Evolutionary conservation across 2,888 invertebrate species (phyloP).

Genomic region (Hemistola chrysoprasaria): DNA sequence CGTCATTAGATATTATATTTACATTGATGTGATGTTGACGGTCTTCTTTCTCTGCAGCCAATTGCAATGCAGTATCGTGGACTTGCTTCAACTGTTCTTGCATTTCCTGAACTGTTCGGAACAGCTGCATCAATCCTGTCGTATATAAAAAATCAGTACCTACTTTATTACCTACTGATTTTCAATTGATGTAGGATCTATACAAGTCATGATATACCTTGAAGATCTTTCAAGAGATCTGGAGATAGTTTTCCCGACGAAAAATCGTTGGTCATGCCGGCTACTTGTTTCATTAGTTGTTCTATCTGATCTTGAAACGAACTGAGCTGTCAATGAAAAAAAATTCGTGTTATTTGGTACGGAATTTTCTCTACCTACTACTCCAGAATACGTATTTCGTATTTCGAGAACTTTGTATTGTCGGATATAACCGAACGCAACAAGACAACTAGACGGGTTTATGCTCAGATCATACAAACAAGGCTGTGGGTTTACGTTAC

Average conservation of each 20-base stretch:
- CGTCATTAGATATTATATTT: slow-evolving; percentile 20
- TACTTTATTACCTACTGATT: too few relatives aligned
- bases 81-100: slow-evolving; percentile 61
- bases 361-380: too few relatives aligned
- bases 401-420: too few relatives aligned
- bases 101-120: slow-evolving; percentile 69
- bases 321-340: slow-evolving; percentile 49
- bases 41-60: slow-evolving; percentile 81
- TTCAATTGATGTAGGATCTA: too few relatives aligned
- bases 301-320: slow-evolving; percentile 75
- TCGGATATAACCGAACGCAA: too few relatives aligned
- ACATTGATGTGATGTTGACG: slow-evolving; percentile 80
- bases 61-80: slow-evolving; percentile 63
- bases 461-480: too few relatives aligned
- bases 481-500: too few relatives aligned
- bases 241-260: slow-evolving; percentile 48
- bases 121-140: slow-evolving; percentile 62
- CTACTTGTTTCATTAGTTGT: slow-evolving; percentile 62
- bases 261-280: slow-evolving; percentile 32
- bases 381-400: too few relatives aligned
- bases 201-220: too few relatives aligned
- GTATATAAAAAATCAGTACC: too few relatives aligned
- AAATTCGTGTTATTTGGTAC: slow-evolving; percentile 1
- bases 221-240: slow-evolving; percentile 60
- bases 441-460: too few relatives aligned